Evolutionary conservation across 2,888 invertebrate species (phyloP).

Genomic region (Agonopterix arenella): DNA sequence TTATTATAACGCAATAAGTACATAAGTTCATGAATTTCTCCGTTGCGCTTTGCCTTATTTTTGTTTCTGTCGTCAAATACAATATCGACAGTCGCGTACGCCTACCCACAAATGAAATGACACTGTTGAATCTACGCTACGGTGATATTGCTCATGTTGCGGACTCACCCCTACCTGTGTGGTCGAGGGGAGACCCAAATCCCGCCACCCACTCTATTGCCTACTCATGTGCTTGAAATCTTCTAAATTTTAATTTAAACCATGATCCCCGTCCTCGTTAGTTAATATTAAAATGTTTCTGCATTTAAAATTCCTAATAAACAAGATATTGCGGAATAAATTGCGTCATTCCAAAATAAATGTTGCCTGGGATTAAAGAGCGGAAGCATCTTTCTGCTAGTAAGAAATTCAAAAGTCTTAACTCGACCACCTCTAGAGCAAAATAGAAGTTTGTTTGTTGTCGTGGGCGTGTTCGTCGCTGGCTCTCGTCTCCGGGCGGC

Average conservation of each 20-base stretch:
- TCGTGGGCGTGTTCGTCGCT: conserved; percentile 33
- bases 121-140: conserved; percentile 2
- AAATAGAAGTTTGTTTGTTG: conserved; percentile 64
- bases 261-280: too few relatives aligned
- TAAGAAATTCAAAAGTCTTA: conserved; percentile 28
- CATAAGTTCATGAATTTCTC: too few relatives aligned
- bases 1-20: too few relatives aligned
- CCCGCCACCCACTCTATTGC: conserved; percentile 15
- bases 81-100: too few relatives aligned
- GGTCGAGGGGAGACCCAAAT: conserved; percentile 13
- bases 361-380: not conserved
- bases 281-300: too few relatives aligned
- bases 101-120: too few relatives aligned
- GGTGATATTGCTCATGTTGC: conserved; percentile 13
- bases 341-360: not conserved
- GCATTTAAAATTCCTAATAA: not conserved
- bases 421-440: conserved; percentile 29
- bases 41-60: too few relatives aligned
- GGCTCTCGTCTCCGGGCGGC: not conserved
- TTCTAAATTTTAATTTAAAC: not conserved
- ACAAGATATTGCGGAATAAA: not conserved
- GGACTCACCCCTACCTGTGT: conserved; percentile 15
- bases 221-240: conserved; percentile 5
- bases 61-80: too few relatives aligned
- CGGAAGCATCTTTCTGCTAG: conserved; percentile 14